Conservation (phyloP, 1,140 invertebrate species). For the Aricia agestis region DNA sequence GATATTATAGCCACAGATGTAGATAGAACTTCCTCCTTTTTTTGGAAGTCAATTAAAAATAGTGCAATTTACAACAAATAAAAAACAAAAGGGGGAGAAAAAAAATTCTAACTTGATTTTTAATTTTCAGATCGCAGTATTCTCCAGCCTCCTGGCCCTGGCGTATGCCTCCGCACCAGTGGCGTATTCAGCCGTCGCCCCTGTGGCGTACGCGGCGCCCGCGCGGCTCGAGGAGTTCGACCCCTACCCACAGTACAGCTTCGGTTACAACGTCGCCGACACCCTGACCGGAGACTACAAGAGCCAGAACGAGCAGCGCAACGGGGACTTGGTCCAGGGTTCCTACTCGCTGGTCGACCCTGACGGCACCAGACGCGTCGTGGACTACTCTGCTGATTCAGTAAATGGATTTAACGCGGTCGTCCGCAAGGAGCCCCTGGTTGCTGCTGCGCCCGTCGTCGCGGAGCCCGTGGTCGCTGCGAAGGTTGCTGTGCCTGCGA, state of each 20-base stretch:
- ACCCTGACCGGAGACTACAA: conserved; percentile 79
- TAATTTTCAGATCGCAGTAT: conserved; percentile 55
- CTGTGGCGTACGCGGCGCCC: conserved; percentile 52
- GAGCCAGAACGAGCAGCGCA: conserved; percentile 78
- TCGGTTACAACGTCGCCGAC: conserved; percentile 79
- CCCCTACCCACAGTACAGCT: conserved; percentile 78
- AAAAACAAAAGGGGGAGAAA: too few species aligned
- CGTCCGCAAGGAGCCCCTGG: conserved; percentile 67
- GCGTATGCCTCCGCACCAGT: conserved; percentile 52
- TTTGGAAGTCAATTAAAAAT: too few species aligned
- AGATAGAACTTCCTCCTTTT: too few species aligned
- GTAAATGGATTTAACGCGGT: conserved; percentile 80
- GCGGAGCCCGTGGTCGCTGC: neutral
- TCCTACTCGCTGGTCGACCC: conserved; percentile 78
- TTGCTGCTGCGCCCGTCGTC: conserved; percentile 48
- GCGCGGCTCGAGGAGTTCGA: conserved; percentile 77
- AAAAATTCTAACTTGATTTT: neutral
- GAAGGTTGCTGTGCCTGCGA: conserved; percentile 16
- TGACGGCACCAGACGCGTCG: conserved; percentile 76
- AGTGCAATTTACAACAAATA: too few species aligned
- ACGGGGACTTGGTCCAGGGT: conserved; percentile 79
- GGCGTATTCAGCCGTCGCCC: conserved; percentile 41
- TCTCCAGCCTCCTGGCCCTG: conserved; percentile 54
- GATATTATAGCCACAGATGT: too few species aligned
- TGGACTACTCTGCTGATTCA: conserved; percentile 77